These are phyloP conservation scores for Leucoptera coffeella DNA, from an alignment of 2,888 invertebrate species.

Conservation along the genomic window DNA sequence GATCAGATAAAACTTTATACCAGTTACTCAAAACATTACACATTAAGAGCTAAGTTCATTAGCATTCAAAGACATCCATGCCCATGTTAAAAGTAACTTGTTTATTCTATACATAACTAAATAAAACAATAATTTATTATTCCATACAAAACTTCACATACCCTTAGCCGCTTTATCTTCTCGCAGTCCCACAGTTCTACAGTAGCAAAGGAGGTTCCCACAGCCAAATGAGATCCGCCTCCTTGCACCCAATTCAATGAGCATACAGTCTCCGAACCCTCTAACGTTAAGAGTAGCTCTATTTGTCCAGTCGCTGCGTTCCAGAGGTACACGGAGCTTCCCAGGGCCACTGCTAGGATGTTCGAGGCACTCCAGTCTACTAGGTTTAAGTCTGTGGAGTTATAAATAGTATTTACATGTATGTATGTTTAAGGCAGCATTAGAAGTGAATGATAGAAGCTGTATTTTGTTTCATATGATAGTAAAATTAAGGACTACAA, in stretches of 20 bases:
- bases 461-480: too few relatives aligned
- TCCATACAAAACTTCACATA: too few relatives aligned
- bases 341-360: constrained; percentile 88
- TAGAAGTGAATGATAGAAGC: too few relatives aligned
- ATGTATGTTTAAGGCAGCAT: too few relatives aligned
- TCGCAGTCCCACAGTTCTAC: constrained; percentile 91
- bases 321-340: constrained; percentile 84
- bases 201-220: constrained; percentile 79
- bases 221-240: constrained; percentile 75
- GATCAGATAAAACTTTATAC: background rate
- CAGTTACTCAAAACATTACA: too few relatives aligned
- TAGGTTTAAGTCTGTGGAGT: constrained; percentile 76
- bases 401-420: too few relatives aligned
- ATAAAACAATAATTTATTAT: too few relatives aligned
- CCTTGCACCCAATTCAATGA: constrained; percentile 90
- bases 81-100: too few relatives aligned
- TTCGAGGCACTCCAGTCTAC: constrained; percentile 94
- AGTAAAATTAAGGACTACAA: too few relatives aligned
- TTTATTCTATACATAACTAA: too few relatives aligned
- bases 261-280: constrained; percentile 75
- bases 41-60: too few relatives aligned
- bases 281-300: constrained; percentile 74
- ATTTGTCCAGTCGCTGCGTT: constrained; percentile 88
- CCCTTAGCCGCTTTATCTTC: constrained; percentile 62
- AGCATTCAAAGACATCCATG: too few relatives aligned